Conservation (phyloP, 92 coral and sea anemone genomes). For the Pocillopora meandrina region DNA sequence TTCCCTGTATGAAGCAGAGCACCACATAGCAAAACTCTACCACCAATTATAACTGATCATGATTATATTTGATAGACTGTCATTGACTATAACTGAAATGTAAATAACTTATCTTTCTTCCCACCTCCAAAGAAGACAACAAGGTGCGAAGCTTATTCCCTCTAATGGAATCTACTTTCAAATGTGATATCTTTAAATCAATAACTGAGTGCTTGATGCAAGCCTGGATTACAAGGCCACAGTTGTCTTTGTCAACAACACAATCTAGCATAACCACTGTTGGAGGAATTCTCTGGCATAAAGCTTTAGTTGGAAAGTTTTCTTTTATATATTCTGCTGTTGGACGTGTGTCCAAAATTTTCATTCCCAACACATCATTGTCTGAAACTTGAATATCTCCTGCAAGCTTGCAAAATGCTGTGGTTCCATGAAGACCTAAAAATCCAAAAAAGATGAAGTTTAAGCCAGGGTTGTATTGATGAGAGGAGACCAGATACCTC, state of each 20-base stretch:
- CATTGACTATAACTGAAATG: too few species aligned
- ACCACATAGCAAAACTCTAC: too few species aligned
- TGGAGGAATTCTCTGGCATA: constrained; percentile 43
- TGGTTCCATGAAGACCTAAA: constrained; percentile 70
- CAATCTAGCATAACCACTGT: constrained; percentile 68
- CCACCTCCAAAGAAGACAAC: constrained; percentile 67
- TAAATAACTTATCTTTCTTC: neutral
- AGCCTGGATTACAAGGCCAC: constrained; percentile 73
- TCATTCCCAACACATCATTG: constrained; percentile 75
- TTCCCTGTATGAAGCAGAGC: too few species aligned
- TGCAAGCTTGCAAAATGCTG: constrained; percentile 81
- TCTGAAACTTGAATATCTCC: constrained; percentile 73
- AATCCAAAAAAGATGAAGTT: too few species aligned
- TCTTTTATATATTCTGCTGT: neutral
- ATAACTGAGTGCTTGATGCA: constrained; percentile 55
- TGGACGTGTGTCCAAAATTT: constrained; percentile 59
- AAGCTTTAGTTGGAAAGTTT: neutral
- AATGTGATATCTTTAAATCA: constrained; percentile 71
- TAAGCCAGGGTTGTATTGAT: too few species aligned
- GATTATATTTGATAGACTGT: too few species aligned
- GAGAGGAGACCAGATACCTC: neutral
- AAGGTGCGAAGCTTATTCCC: constrained; percentile 34
- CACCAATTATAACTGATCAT: too few species aligned
- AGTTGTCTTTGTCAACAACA: constrained; percentile 62
- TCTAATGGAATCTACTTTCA: constrained; percentile 55